Base-by-base conservation (phyloP, 2,113 vertebrate species). In the Podiceps cristatus region DNA sequence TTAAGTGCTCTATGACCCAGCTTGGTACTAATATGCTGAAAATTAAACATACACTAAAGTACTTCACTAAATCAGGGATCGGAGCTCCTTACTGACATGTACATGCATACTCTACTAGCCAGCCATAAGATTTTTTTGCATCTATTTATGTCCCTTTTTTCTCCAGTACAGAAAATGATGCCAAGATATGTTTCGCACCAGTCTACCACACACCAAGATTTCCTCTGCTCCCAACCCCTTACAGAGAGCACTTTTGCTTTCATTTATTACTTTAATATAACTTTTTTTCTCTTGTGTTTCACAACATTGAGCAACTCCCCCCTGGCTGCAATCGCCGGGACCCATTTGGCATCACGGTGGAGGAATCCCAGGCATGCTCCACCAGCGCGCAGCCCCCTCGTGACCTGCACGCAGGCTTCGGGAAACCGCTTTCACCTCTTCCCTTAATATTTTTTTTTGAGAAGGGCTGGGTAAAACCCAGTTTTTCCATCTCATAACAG, bases 321-420 rank as follows among this genome's bases (percentile, higher is more conserved):
- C 20, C 78, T 92, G 76, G 73, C 88, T 86, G 85, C 3, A 31
- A 77, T 89, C 7, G 45, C 93, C 91, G 49, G 80, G 88, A 72
- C 69, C 45, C 6, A 13, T 90, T 97, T 8, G 28, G 77, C 68
- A 82, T 79, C 40, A 82, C 1, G 42, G 69, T 2, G 28, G 84
- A 96, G 91, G 95, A 97, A 97, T 97, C 93, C 86, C 91, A 97
- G 91, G 93, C 85, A 95, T 85, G 68, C 23, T 93, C 85, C 74
- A 66, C 67, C 71, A 88, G 79, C 11, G 23, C 27, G 47, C 93
- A 97, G 89, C 77, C 92, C 42, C 69, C 72, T 94, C 9, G 9
- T 81, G 85, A 94, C 83, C 78, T 9, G 12, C 28, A 66, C 79
- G 84, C 86, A 96, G 93, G 60, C 83, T 69, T 64, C 15, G 53